phyloP scores from a whole-genome alignment of 1,140 invertebrate genomes.

The Amyelois transitella region DNA sequence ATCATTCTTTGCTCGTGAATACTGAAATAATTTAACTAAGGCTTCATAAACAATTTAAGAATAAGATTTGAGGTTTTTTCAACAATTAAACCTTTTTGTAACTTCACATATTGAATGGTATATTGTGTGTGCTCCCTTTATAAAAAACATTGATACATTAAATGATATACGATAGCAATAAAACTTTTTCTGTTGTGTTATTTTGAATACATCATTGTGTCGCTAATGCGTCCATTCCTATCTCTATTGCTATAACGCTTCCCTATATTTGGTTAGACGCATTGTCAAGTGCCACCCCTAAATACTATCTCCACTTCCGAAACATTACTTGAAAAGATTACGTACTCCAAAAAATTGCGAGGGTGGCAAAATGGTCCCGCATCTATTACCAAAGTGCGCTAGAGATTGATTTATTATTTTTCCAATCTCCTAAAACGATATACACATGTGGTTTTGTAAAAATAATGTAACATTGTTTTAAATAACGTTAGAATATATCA shows the following conservation, averaged over 20 bases:
- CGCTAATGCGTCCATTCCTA: neutral
- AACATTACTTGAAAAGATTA: conserved; percentile 2
- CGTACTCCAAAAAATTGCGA: conserved; percentile 2
- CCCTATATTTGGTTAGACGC: neutral
- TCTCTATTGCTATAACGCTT: neutral
- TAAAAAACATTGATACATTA: no score
- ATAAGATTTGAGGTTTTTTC: no score
- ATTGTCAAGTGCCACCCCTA: neutral
- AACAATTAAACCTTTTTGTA: no score
- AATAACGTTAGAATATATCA: neutral
- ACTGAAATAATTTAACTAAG: no score
- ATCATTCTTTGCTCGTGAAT: neutral
- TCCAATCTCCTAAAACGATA: neutral
- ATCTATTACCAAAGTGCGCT: conserved; percentile 1
- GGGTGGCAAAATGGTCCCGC: neutral
- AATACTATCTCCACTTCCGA: conserved; percentile 2
- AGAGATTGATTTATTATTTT: conserved; percentile 1
- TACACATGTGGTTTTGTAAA: neutral
- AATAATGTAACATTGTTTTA: neutral
- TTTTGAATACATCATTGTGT: neutral
- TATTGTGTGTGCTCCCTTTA: no score
- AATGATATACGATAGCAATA: neutral
- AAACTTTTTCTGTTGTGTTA: neutral
- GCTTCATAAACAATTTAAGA: no score
- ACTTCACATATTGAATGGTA: no score